Evolutionary conservation across 2,888 invertebrate species (phyloP), one percentile per base, ranked within the genome.

Genomic region (Drosophila neotestacea): DNA sequence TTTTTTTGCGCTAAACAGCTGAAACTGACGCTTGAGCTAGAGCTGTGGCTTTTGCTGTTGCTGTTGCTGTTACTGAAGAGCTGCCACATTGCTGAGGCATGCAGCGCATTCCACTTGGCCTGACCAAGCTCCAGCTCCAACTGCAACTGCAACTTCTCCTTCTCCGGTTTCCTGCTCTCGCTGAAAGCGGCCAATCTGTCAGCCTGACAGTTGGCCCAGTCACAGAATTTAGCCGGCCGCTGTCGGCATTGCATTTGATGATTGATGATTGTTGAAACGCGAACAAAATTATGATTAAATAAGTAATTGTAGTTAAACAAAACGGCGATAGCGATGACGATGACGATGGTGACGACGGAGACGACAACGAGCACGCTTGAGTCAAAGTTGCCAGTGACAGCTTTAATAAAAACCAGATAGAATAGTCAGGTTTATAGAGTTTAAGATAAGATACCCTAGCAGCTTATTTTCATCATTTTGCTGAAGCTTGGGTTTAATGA

Each of bases 241-340:
- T 80, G 83, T 79, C 89, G 90, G 89, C 86, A 86, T 82, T 86
- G 90, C 85, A 89, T 88, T 90, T 85, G 82, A 90, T 91, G 91
- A 91, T 91, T 90, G 91, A 91, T 91, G 91, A 90, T 89, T 90
- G 89, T 80, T 86, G 90, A 89, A 90, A 90, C 89, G 89, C 88
- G 90, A 89, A 89, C 84, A 82, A 89, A 86, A 90, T 88, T 90
- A 90, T 90, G 90, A 90, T 90, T 89, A 89, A 90, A 90, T 90
- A 90, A 90, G 89, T 88, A 90, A 90, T 86, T 88, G 90, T 85
- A 77, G 79, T 74, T 83, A 79, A 89, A 81, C 88, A 86, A 85
- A 86, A 86, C 79, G 78, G 77, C 75, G 74, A 74, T 70, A 47
- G 54, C 61, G 72, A 48, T 22, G 74, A 60, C 51, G 32, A 9